Percentiles rank a stretch among this genome's conserved stretches.
Conservation (phyloP, 2,113 vertebrate genomes). For the Indri indri region DNA sequence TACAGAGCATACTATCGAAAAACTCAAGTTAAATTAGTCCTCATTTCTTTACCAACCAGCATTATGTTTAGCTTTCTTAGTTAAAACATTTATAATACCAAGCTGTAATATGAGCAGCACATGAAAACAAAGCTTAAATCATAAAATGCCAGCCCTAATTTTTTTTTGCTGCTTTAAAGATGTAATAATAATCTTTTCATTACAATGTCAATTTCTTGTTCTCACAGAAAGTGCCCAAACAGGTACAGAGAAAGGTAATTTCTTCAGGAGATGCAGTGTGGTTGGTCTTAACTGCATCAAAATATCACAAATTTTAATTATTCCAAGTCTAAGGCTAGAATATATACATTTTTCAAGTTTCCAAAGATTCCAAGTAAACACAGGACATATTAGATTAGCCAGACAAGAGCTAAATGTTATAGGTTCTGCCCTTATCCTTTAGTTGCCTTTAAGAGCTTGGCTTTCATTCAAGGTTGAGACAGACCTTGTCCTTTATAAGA, state of each 20-base stretch:
- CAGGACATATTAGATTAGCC: neutral
- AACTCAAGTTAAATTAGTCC: neutral
- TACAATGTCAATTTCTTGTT: neutral
- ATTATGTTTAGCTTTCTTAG: neutral
- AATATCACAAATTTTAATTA: neutral
- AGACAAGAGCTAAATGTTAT: neutral
- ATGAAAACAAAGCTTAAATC: neutral
- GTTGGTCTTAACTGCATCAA: neutral
- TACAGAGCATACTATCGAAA: neutral
- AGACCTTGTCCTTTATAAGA: neutral
- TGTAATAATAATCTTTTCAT: neutral
- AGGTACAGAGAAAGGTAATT: neutral
- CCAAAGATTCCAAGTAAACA: neutral
- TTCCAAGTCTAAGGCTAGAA: neutral
- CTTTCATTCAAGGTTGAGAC: neutral
- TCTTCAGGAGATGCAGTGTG: neutral
- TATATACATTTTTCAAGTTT: neutral
- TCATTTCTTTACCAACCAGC: neutral
- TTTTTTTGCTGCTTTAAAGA: neutral
- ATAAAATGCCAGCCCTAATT: neutral
- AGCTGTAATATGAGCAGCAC: neutral
- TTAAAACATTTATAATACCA: neutral
- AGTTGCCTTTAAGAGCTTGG: neutral
- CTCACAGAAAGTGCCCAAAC: neutral
- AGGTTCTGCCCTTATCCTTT: neutral